Conservation (phyloP, 2,113 vertebrate species). For the Hippocampus guttulatus region DNA sequence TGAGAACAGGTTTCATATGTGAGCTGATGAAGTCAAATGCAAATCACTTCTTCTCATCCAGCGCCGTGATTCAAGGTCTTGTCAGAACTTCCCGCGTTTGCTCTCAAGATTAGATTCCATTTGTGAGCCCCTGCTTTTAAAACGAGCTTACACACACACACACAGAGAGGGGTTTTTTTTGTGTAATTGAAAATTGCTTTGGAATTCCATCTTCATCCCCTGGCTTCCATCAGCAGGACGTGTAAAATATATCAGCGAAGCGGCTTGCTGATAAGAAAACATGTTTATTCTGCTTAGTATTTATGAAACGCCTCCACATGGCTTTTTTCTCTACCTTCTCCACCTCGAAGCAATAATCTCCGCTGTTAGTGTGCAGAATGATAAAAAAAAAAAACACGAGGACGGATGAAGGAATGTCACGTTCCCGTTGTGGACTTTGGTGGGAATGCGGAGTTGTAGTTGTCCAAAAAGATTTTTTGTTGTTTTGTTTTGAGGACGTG, state of each 20-base stretch:
- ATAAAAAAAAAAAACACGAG: background rate
- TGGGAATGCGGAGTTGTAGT: no score
- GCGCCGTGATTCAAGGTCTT: background rate
- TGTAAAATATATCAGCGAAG: background rate
- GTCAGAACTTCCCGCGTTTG: background rate
- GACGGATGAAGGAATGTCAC: background rate
- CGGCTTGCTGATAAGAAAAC: conserved; percentile 6
- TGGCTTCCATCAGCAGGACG: background rate
- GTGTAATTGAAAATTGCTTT: conserved; percentile 13
- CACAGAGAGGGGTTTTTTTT: background rate
- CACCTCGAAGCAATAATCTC: background rate
- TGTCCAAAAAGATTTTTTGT: no score
- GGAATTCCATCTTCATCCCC: conserved; percentile 10
- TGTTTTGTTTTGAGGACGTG: no score
- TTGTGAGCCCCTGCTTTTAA: background rate
- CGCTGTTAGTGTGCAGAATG: background rate
- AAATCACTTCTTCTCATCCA: background rate
- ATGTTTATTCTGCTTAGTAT: conserved; percentile 14
- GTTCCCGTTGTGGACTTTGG: background rate
- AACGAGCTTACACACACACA: background rate
- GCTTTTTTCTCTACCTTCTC: background rate
- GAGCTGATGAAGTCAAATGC: background rate
- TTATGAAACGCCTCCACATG: conserved; percentile 6
- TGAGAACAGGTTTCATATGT: background rate
- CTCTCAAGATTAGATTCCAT: conserved; percentile 3